Conservation (phyloP, 2,113 vertebrate species). For the Sander lucioperca region DNA sequence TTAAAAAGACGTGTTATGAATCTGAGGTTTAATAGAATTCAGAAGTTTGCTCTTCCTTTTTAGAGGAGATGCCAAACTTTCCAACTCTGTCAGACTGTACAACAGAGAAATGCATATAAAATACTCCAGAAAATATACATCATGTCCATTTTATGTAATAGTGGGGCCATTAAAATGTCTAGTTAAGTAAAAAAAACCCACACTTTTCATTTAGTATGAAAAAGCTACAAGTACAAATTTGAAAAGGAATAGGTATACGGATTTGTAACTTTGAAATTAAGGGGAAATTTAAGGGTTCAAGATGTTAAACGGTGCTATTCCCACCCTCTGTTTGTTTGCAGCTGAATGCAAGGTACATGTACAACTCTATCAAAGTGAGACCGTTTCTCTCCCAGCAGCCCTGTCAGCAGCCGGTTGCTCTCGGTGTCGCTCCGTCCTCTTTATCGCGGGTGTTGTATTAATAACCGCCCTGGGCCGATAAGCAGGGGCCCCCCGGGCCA, state of each 20-base stretch:
- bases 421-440: conserved; percentile 51
- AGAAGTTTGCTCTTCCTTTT: background rate
- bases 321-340: background rate
- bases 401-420: conserved; percentile 8
- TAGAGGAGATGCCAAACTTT: background rate
- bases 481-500: conserved; percentile 69
- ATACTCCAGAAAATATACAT: background rate
- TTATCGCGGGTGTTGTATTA: conserved; percentile 81
- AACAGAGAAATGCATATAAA: background rate
- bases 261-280: background rate
- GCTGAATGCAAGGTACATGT: background rate
- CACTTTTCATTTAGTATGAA: background rate
- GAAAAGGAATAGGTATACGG: background rate
- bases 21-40: background rate
- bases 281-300: background rate
- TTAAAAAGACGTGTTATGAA: background rate
- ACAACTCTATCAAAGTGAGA: too few relatives aligned
- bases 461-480: conserved; percentile 79
- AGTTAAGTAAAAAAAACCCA: background rate
- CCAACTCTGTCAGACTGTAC: background rate
- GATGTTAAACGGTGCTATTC: background rate
- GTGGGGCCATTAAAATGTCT: background rate
- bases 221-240: background rate
- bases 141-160: background rate
- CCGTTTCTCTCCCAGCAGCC: background rate